phyloP scores from a whole-genome alignment of 2,797 vertebrate genomes.

The Cossypha dichroa region DNA sequence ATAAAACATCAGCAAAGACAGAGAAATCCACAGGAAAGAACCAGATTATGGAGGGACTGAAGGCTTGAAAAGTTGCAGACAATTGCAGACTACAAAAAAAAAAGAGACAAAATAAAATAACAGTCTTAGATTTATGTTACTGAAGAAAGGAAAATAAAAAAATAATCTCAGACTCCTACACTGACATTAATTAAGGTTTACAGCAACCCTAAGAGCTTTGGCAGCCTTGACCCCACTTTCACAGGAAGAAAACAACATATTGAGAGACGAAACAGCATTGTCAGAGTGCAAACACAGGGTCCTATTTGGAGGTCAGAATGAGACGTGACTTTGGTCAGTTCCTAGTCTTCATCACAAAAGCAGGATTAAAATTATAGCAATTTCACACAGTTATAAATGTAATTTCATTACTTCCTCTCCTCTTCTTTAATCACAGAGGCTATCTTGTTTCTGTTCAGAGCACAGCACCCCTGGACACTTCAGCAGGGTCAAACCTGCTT shows the following conservation, averaged over 20 bases:
- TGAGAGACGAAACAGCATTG: background rate
- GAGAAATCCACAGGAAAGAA: background rate
- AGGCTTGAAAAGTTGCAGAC: background rate
- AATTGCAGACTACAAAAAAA: background rate
- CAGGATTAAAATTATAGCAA: background rate
- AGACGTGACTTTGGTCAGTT: background rate
- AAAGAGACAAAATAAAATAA: background rate
- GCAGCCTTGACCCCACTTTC: background rate
- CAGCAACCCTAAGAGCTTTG: background rate
- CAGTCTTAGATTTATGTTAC: background rate
- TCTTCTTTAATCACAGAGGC: background rate
- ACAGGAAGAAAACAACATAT: background rate
- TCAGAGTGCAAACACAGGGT: background rate
- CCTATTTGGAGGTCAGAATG: background rate
- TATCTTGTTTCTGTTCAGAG: background rate
- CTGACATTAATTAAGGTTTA: background rate
- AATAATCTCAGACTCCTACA: background rate
- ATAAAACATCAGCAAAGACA: background rate
- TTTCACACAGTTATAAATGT: background rate
- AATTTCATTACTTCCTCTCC: background rate
- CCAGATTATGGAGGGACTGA: background rate
- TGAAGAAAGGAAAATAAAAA: background rate
- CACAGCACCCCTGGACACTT: background rate
- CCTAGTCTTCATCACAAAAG: background rate
- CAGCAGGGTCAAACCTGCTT: background rate